phyloP scores from a whole-genome alignment of 2,888 invertebrate species.

The Leucoma salicis region DNA sequence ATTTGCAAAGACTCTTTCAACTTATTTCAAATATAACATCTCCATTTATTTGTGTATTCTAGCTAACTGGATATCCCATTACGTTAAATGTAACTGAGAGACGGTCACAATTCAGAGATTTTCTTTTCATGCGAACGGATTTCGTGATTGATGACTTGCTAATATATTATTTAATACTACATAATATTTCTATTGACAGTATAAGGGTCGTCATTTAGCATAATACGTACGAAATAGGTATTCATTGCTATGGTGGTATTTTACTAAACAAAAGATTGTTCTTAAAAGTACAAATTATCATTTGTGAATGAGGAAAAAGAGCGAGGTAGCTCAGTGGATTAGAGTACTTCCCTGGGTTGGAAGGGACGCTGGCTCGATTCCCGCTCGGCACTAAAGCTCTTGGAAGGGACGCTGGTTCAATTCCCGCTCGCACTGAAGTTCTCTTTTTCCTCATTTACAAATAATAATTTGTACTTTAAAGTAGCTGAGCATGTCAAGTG shows the following conservation, averaged over 20 bases:
- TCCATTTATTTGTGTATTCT: conserved; percentile 2
- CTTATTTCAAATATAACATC: background rate
- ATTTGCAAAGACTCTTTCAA: background rate
- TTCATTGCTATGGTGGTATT: background rate
- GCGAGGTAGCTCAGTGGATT: too few relatives aligned
- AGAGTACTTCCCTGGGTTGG: too few relatives aligned
- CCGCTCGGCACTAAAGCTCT: too few relatives aligned
- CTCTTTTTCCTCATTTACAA: too few relatives aligned
- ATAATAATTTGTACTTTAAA: too few relatives aligned
- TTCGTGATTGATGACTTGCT: conserved; percentile 30
- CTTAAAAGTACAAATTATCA: too few relatives aligned
- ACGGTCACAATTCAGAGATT: conserved; percentile 13
- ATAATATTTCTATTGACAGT: conserved; percentile 19
- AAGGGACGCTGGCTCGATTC: too few relatives aligned
- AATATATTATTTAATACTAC: conserved; percentile 10
- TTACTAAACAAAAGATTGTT: too few relatives aligned
- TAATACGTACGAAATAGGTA: conserved; percentile 13
- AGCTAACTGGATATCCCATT: conserved; percentile 19
- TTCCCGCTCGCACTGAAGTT: too few relatives aligned
- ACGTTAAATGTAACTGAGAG: conserved; percentile 14
- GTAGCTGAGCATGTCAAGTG: too few relatives aligned
- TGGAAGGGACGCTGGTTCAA: too few relatives aligned
- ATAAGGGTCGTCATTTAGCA: conserved; percentile 34
- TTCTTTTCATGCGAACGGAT: conserved; percentile 13
- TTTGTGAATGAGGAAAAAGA: too few relatives aligned